These are phyloP conservation scores for Koerneria pararmatus DNA, from an alignment of 2,888 invertebrate species.

Conservation along the genomic window DNA sequence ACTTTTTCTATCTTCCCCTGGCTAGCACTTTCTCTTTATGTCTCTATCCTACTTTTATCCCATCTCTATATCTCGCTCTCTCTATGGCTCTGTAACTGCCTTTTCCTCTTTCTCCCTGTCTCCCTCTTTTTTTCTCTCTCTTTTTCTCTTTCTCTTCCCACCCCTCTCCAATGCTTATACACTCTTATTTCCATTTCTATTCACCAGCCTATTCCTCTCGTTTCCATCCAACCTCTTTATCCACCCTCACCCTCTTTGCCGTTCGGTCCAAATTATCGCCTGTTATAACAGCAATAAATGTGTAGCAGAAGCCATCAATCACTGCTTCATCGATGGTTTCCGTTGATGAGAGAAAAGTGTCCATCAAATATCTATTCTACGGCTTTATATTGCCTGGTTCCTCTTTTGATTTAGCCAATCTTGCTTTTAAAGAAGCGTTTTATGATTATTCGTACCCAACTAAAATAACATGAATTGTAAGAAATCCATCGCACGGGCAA, in stretches of 20 bases:
- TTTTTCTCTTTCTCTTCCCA: slow-evolving; percentile 2
- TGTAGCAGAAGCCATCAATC: too few relatives aligned
- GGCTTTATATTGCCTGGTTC: too few relatives aligned
- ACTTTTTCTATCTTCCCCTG: not conserved
- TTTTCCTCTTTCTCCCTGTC: slow-evolving; percentile 3
- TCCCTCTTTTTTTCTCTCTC: slow-evolving; percentile 6
- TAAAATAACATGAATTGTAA: too few relatives aligned
- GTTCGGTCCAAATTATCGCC: not conserved
- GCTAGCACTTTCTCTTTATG: not conserved
- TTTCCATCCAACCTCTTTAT: not conserved
- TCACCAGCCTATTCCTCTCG: not conserved
- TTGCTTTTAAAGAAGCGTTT: too few relatives aligned
- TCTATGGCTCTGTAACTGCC: not conserved
- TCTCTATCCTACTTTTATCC: not conserved
- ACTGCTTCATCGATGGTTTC: too few relatives aligned
- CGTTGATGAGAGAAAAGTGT: too few relatives aligned
- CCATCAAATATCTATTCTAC: too few relatives aligned
- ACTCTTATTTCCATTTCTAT: too few relatives aligned
- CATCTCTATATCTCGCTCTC: not conserved
- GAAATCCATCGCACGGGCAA: too few relatives aligned
- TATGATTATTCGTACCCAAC: too few relatives aligned
- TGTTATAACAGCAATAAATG: too few relatives aligned
- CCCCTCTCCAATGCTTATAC: not conserved
- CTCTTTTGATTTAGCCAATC: too few relatives aligned
- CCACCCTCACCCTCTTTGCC: not conserved